Base-by-base conservation (phyloP, 2,797 vertebrate genomes). In the Sebastes ruberrimus region DNA sequence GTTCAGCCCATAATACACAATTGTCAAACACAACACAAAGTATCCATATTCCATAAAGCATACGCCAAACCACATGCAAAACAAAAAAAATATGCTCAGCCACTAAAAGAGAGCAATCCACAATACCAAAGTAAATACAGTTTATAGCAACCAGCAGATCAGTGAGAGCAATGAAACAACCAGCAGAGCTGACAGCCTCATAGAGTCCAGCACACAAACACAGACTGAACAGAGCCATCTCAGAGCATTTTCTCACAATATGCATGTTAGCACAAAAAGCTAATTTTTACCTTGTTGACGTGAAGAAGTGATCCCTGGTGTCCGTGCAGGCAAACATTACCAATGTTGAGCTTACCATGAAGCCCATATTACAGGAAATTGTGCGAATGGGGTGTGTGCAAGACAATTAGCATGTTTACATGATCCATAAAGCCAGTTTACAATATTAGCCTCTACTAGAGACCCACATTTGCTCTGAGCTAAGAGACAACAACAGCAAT, bases 261-360 rank as follows among this genome's bases (percentile, higher is more conserved):
- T 33, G 23, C n/a, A 64, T 18, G 4, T 35, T 35, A 13, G 33
- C 10, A 8, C 23, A 35, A 35, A 35, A 35, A 35, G 33, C 33
- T 11, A 11, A 46, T 49, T 57, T 70, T 71, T 78, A 77, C 65
- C 25, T 81, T 33, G 33, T 42, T 62, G 56, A 60, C 55, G 67
- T 1, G 3, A 55, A 62, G 52, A 55, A 6, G 4, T 25, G 28
- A 35, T 30, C 33, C 52, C 7, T 7, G n/a, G 16, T 4, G 14
- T 68, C 8, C 55, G 2, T 35, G 35, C 35, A 55, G 33, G 32
- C 20, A 60, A 5, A 27, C 35, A 53, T 49, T n/a, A 16, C 6
- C 7, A 4, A 33, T 30, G 14, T 11, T 16, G 53, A 42, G 30
- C 22, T 62, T 57, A 13, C 18, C 18, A 68, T 57, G 10, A 57